Evolutionary conservation across 2,888 invertebrate genomes (phyloP), one percentile per base, ranked within the genome.

Genomic region (Tenthredo distinguenda): DNA sequence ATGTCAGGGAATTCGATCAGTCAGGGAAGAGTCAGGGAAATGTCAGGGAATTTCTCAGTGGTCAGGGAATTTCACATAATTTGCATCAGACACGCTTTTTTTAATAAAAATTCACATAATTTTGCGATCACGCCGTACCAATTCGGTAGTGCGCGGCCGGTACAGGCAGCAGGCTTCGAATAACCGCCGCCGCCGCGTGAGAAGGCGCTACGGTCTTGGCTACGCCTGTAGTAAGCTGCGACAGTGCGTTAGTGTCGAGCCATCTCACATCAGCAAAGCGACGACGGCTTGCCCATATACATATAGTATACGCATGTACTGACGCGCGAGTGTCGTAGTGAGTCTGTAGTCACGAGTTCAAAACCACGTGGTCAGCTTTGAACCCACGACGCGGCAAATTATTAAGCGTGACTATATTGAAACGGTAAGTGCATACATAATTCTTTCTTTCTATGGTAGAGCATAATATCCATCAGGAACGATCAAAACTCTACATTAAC

Each of bases 11-110:
- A 72, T 72, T 40, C n/a, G 37, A 37, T 34, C 34, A 34, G 72
- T 72, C 72, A 72, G 72, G 72, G 72, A 72, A 72, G 6, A 72
- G 72, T 72, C 72, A 72, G 72, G 72, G 72, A 72, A 72, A 72
- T 72, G 40, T 72, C 72, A 72, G 72, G 40, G 71, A 71, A 71
- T 71, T 34, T 71, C 31, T 71, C 31, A 10, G 12, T 71, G 71
- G 71, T 71, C 71, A 71, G 71, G 71, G 37, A 72, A 72, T 72
- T 72, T 37, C 5, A 18, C 0, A 18, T 9, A 31, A 26, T 65
- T 12, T 21, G 26, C 4, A 65, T 26, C n/a, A 21, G 7, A 26
- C 31, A 4, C 12, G 65, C 12, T 12, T 12, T 4, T 65, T 65
- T 31, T 31, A 0, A 65, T 12, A 21, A 72, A 72, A 40, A 72